Evolutionary conservation across 2,113 vertebrate species (phyloP).

Genomic region (Haliaeetus leucogaster): DNA sequence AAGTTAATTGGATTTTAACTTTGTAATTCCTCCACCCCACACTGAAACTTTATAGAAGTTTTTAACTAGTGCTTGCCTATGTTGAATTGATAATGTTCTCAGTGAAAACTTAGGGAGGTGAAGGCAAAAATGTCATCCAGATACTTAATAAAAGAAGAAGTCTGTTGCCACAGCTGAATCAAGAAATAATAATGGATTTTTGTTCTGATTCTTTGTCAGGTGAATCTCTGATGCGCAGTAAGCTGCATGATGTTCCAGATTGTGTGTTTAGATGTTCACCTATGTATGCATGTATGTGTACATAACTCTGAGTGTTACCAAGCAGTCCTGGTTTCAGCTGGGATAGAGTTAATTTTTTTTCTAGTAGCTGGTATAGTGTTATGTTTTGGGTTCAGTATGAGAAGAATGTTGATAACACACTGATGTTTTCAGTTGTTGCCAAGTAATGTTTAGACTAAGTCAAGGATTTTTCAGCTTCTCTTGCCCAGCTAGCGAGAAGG

Average conservation of each 20-base stretch:
- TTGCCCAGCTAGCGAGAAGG: too few species aligned
- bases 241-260: background rate
- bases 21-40: background rate
- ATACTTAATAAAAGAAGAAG: background rate
- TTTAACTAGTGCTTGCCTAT: background rate
- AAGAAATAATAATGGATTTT: background rate
- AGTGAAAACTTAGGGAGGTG: background rate
- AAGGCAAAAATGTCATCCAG: background rate
- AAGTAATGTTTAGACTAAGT: too few species aligned
- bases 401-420: too few species aligned
- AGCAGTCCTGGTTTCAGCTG: background rate
- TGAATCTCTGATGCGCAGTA: background rate
- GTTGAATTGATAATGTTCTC: background rate
- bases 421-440: too few species aligned
- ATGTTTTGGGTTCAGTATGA: too few species aligned
- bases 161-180: background rate
- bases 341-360: too few species aligned
- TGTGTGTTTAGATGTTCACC: background rate
- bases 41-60: background rate
- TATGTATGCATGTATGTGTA: background rate
- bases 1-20: background rate
- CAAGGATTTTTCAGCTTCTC: too few species aligned
- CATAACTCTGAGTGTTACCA: background rate
- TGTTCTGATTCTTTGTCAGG: background rate
- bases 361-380: too few species aligned